Conservation (phyloP, 2,797 vertebrate species). For the Phalanger gymnotis region DNA sequence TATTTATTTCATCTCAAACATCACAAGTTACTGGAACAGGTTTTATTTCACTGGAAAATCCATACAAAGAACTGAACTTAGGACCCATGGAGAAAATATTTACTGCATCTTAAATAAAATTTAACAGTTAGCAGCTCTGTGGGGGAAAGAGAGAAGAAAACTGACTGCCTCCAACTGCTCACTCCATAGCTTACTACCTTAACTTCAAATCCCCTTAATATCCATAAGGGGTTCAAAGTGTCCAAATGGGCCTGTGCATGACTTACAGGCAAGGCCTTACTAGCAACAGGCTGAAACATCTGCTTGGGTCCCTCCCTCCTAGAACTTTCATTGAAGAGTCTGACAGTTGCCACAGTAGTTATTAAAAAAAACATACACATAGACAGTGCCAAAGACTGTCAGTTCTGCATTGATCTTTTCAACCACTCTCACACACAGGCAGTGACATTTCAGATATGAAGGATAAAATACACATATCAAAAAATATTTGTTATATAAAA, state of each 20-base stretch:
- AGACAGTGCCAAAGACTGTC: neutral
- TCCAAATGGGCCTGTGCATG: neutral
- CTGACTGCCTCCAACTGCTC: neutral
- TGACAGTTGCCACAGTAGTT: neutral
- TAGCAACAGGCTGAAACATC: neutral
- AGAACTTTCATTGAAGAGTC: neutral
- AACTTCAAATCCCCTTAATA: neutral
- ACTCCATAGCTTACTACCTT: neutral
- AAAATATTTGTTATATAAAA: constrained; percentile 80
- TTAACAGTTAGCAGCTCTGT: neutral
- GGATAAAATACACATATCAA: constrained; percentile 78
- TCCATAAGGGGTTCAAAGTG: neutral
- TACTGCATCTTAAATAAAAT: constrained; percentile 46
- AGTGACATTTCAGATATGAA: constrained; percentile 61
- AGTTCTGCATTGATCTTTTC: constrained; percentile 1
- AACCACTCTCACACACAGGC: constrained; percentile 51
- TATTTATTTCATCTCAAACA: constrained; percentile 63
- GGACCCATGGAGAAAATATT: constrained; percentile 55
- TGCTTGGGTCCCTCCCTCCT: neutral
- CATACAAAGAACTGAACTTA: constrained; percentile 61
- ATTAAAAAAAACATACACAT: neutral
- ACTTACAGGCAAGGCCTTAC: neutral
- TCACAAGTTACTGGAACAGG: constrained; percentile 42
- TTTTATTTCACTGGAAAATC: constrained; percentile 77
- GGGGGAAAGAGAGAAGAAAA: neutral